These are phyloP conservation scores for Philhelius pedissequus DNA, from an alignment of 2,888 invertebrate genomes.

Conservation along the genomic window DNA sequence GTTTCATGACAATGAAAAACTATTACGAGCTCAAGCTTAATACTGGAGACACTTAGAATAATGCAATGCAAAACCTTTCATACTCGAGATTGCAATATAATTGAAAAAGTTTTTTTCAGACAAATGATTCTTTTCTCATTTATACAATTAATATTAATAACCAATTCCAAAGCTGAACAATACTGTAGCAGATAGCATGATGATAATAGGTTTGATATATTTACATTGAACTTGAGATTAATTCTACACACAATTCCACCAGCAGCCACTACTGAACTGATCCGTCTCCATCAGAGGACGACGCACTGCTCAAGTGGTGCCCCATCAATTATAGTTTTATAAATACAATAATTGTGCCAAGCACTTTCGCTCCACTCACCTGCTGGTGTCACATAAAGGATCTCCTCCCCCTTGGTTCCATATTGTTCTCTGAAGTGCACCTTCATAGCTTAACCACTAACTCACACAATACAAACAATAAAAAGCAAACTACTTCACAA, in stretches of 20 bases:
- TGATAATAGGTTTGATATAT: no score
- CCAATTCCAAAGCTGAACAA: no score
- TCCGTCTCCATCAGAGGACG: background rate
- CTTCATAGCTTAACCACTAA: conserved; percentile 73
- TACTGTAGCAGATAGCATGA: no score
- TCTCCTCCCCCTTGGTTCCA: conserved; percentile 78
- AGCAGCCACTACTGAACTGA: background rate
- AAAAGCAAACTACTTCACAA: conserved; percentile 41
- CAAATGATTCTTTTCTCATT: no score
- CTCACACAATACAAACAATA: conserved; percentile 15
- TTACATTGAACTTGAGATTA: conserved; percentile 10
- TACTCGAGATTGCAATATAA: no score
- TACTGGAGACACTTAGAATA: no score
- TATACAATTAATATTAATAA: no score
- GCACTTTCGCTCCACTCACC: conserved; percentile 71
- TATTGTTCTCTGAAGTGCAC: conserved; percentile 79
- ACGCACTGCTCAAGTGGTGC: background rate
- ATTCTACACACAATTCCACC: background rate
- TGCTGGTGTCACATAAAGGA: conserved; percentile 78
- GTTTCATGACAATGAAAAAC: no score
- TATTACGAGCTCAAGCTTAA: no score
- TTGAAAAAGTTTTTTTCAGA: no score
- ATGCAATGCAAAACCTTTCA: no score
- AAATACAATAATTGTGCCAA: background rate
- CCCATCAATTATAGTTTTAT: conserved; percentile 1